Base-by-base conservation (phyloP, 2,888 invertebrate genomes). In the Dorcus hopei region DNA sequence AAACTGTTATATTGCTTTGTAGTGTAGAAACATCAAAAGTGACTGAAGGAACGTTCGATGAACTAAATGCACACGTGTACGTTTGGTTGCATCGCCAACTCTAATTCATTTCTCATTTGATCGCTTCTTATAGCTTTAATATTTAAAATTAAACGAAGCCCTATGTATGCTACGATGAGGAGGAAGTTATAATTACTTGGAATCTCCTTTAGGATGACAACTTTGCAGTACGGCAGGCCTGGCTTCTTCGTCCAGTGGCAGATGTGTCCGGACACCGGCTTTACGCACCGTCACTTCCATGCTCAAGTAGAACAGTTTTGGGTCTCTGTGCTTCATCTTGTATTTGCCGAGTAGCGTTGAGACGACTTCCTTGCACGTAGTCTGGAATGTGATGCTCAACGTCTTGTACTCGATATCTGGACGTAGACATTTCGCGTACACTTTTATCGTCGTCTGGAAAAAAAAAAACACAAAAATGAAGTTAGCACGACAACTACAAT, bases 391-490 rank as follows among this genome's bases (percentile, higher is more conserved):
- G 68, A 96, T 92, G 65, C 92, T 89, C 59, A 97, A 81, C 0
- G 96, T 97, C 80, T 96, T 96, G 85, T 97, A 96, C 78, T 96
- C 95, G 76, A 96, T 95, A 80, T 96, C 96, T 26, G 94, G 89
- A 57, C 94, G 87, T 58, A 96, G 83, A 72, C 94, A 91, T 70
- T 89, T 89, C 19, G 95, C 94, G 80, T 89, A 95, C 49, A 96
- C 93, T 80, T 94, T 94, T 64, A 95, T 91, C 45, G 93, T 92
- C 41, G 93, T 93, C 95, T 95, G 87, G 2, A 84, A 81, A 42
- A 63, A 70, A 73, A 69, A 64, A 41, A 3, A 14, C 3, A 43
- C 3, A 43, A 11, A 49, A 43, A 60, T 64, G 62, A 75, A 77
- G 79, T 69, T 65, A 59, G 74, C 11, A 59, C 2, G 2, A 3